Percentiles rank a stretch among this genome's conserved stretches.
These are phyloP conservation scores for Trematomus loennbergii DNA, from an alignment of 2,113 vertebrate genomes.

Conservation along the genomic window DNA sequence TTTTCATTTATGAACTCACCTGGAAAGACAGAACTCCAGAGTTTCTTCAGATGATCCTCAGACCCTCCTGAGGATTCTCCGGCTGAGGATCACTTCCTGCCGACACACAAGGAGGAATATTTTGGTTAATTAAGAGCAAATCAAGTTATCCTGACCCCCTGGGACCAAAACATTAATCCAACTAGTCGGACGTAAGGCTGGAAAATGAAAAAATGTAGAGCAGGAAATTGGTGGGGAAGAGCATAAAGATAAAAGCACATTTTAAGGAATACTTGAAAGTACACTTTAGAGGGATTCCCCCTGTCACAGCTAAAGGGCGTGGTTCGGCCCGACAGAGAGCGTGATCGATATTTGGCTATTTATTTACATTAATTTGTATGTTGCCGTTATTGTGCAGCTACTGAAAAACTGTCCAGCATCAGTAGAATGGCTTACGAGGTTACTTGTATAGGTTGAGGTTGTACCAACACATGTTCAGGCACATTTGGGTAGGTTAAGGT, in stretches of 20 bases:
- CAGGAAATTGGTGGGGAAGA: background rate
- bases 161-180: background rate
- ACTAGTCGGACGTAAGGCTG: background rate
- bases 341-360: too few relatives aligned
- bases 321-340: too few relatives aligned
- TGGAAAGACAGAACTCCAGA: slow-evolving; percentile 97
- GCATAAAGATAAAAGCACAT: background rate
- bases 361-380: too few relatives aligned
- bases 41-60: slow-evolving; percentile 97
- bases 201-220: background rate
- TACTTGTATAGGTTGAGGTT: too few relatives aligned
- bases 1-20: slow-evolving; percentile 78
- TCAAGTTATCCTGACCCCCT: background rate
- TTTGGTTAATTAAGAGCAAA: background rate
- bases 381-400: too few relatives aligned
- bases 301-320: too few relatives aligned
- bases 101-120: background rate
- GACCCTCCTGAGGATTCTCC: slow-evolving; percentile 84
- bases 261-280: too few relatives aligned
- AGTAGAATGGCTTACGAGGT: too few relatives aligned
- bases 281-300: too few relatives aligned
- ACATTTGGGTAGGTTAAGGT: too few relatives aligned
- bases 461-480: too few relatives aligned
- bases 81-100: slow-evolving; percentile 69
- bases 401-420: too few relatives aligned